Evolutionary conservation across 1,140 invertebrate species (phyloP).

Genomic region (Oryctes rhinoceros): DNA sequence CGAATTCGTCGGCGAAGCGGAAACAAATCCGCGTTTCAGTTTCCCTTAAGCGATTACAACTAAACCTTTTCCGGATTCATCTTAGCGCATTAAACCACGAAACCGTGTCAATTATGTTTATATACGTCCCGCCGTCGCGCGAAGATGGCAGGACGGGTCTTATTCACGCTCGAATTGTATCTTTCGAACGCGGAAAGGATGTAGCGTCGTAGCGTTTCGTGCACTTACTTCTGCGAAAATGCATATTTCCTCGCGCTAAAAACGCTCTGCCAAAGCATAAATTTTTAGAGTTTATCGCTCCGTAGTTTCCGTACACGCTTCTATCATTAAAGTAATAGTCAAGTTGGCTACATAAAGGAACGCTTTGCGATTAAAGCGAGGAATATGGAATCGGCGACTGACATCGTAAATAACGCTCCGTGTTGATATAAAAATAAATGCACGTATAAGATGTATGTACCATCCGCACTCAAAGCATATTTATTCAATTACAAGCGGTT

Average conservation of each 20-base stretch:
- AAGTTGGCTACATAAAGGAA: conserved; percentile 11
- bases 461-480: neutral
- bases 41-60: neutral
- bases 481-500: neutral
- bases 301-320: conserved; percentile 27
- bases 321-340: conserved; percentile 36
- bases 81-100: neutral
- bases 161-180: conserved; percentile 26
- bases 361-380: conserved; percentile 8
- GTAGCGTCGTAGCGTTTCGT: neutral
- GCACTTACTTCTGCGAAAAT: conserved; percentile 32
- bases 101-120: neutral
- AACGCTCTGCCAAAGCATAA: conserved; percentile 33
- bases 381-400: neutral
- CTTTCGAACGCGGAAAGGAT: neutral
- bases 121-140: neutral
- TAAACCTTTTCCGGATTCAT: neutral
- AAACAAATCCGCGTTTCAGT: neutral
- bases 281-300: conserved; percentile 30
- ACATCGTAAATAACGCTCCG: neutral
- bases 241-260: conserved; percentile 18
- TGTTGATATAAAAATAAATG: neutral
- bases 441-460: neutral
- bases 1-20: neutral
- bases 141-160: neutral